Evolutionary conservation across 2,797 vertebrate genomes (phyloP), one percentile per base, ranked within the genome.

Genomic region (Prionace glauca): DNA sequence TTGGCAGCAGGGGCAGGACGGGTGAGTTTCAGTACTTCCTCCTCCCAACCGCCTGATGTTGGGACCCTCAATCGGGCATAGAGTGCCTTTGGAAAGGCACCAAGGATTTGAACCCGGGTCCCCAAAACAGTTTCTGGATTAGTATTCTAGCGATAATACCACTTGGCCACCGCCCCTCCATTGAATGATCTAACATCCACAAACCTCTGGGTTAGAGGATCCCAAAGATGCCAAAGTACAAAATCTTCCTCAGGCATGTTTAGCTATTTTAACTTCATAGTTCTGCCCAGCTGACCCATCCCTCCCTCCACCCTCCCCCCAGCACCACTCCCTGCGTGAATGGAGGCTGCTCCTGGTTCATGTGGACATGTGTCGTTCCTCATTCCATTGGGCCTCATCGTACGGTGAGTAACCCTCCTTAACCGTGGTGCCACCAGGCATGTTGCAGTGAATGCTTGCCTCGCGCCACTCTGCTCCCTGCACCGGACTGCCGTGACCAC

Each of bases 401-500:
- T 20, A 7, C 45, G 7, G 50, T 90, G 71, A 65, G 96, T 96
- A 72, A 96, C 32, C 79, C 50, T 84, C 96, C 96, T 96, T 96
- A 3, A 95, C 77, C 16, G 7, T 24, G 20, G 93, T 86, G 0
- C 96, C 96, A 69, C 12, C 96, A 98, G 99, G 93, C 98, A 99
- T 95, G 96, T 97, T 87, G 97, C 99, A 9, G 97, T 98, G 69
- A 99, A 99, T 87, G 98, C 99, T 95, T 99, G 99, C 72, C 97
- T 99, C 86, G 97, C 98, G 3, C 99, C 99, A 12, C 95, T 99
- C 91, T 99, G 99, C 96, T 98, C 99, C 26, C 96, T 99, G 41
- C 98, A 99, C 96, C 97, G 98, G 0, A 97, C 98, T 60, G 98
- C 99, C 0, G 98, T 99, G 96, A 97, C 98, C 16, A 98, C 98